Evolutionary conservation across 2,113 vertebrate species (phyloP).

Genomic region (Neodontobutis hainanensis): DNA sequence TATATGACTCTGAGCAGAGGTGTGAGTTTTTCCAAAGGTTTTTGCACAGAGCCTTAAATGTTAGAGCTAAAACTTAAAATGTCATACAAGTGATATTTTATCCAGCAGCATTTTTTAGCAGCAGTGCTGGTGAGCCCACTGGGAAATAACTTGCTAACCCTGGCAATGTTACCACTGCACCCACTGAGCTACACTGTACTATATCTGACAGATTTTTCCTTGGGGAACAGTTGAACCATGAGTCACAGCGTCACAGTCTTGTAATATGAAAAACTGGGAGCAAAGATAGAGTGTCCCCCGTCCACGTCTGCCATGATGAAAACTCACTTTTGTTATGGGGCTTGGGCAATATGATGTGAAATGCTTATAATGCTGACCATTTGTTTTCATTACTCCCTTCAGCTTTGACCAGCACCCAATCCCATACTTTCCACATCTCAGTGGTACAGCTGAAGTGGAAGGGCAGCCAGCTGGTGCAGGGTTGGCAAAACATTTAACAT

Average conservation of each 20-base stretch:
- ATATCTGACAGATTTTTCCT: slow-evolving; percentile 41
- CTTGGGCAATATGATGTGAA: slow-evolving; percentile 53
- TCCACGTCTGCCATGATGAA: slow-evolving; percentile 52
- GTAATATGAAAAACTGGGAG: slow-evolving; percentile 50
- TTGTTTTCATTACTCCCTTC: slow-evolving; percentile 72
- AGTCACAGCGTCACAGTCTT: slow-evolving; percentile 48
- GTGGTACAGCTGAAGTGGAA: slow-evolving; percentile 26
- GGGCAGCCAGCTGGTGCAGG: slow-evolving; percentile 31
- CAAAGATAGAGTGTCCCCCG: slow-evolving; percentile 31
- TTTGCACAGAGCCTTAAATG: neutral
- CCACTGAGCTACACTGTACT: slow-evolving; percentile 24
- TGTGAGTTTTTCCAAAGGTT: neutral
- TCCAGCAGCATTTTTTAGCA: slow-evolving; percentile 21
- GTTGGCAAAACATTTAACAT: neutral
- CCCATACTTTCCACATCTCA: slow-evolving; percentile 42
- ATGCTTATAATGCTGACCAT: slow-evolving; percentile 66
- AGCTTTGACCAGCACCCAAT: slow-evolving; percentile 42
- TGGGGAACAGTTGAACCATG: slow-evolving; percentile 45
- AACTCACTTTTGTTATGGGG: slow-evolving; percentile 59
- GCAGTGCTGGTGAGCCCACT: slow-evolving; percentile 21
- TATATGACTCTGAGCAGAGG: no score
- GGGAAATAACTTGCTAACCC: slow-evolving; percentile 53
- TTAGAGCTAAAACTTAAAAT: slow-evolving; percentile 11
- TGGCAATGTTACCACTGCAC: slow-evolving; percentile 24
- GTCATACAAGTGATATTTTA: slow-evolving; percentile 18